Evolutionary conservation across 2,113 vertebrate genomes (phyloP).

Genomic region (Halcyon malimbica): DNA sequence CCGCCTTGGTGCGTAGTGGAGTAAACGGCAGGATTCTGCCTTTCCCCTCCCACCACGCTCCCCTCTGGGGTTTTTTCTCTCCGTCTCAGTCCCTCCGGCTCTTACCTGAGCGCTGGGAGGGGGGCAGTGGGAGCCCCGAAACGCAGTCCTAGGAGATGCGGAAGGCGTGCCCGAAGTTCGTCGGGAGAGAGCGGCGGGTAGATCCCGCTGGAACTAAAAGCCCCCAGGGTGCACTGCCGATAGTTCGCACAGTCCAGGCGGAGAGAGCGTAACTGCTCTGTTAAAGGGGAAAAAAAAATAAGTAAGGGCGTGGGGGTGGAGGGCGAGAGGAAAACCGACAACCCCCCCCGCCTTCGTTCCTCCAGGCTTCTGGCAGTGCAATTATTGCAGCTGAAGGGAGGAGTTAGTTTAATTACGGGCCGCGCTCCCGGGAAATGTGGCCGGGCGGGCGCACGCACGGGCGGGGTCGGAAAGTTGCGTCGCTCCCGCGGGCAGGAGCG

Average conservation of each 20-base stretch:
- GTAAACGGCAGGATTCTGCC: neutral
- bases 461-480: neutral
- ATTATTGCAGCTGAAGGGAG: neutral
- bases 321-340: neutral
- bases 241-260: neutral
- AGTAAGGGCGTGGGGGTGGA: no score
- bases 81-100: neutral
- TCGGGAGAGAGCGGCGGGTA: neutral
- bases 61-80: no score
- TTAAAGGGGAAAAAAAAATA: fast-evolving
- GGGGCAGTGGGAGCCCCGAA: neutral
- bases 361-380: neutral
- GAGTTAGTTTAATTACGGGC: neutral
- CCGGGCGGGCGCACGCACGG: neutral
- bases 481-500: neutral
- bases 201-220: neutral
- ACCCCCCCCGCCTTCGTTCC: neutral
- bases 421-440: neutral
- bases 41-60: no score
- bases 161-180: neutral
- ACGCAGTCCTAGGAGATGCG: neutral
- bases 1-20: neutral
- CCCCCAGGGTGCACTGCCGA: neutral
- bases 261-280: neutral
- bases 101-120: neutral